Conservation (phyloP, 2,113 vertebrate genomes). For the Eptesicus fuscus region DNA sequence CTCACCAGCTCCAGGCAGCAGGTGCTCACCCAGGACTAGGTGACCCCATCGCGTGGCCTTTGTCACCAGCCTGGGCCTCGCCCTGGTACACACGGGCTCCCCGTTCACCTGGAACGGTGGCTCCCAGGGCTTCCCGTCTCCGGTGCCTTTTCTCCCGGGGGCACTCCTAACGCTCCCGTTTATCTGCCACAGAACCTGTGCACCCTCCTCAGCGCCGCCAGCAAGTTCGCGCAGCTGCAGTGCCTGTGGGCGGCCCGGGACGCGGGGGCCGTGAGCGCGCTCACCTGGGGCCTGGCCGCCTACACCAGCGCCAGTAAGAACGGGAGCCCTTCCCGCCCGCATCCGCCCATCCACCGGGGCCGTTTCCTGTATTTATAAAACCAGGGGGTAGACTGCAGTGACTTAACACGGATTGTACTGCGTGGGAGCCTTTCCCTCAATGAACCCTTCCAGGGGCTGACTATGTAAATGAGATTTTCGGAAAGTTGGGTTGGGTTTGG, state of each 20-base stretch:
- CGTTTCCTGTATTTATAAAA: neutral
- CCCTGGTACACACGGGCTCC: neutral
- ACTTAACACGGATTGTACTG: neutral
- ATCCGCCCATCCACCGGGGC: too few species aligned
- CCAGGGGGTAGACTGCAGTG: neutral
- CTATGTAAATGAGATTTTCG: neutral
- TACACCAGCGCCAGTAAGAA: conserved; percentile 90
- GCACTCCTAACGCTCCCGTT: neutral
- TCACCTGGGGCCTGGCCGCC: conserved; percentile 89
- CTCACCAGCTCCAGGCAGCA: neutral
- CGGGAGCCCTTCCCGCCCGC: too few species aligned
- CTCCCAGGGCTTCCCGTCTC: neutral
- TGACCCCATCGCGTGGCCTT: too few species aligned
- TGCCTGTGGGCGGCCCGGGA: conserved; percentile 89
- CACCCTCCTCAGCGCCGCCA: conserved; percentile 89
- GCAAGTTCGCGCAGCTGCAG: conserved; percentile 92
- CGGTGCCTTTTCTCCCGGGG: neutral
- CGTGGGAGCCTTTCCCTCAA: neutral
- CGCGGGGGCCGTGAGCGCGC: conserved; percentile 86
- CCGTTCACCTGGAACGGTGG: neutral
- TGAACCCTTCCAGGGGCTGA: neutral
- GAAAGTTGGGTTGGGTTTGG: neutral
- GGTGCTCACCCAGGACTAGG: neutral
- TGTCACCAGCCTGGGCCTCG: neutral
- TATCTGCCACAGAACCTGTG: conserved; percentile 87